Evolutionary conservation across 2,797 vertebrate genomes (phyloP).

Genomic region (Characodon lateralis): DNA sequence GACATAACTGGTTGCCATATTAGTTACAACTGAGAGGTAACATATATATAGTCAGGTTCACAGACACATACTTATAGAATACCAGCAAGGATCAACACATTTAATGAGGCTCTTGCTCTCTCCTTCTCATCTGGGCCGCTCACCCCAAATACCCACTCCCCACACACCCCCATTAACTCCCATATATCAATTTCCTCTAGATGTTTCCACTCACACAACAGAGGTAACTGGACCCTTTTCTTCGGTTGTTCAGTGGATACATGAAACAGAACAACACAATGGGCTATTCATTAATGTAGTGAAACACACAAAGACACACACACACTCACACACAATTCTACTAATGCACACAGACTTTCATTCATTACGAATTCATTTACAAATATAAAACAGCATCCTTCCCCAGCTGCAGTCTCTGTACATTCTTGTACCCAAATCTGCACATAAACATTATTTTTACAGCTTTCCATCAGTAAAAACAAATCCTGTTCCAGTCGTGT

Average conservation of each 20-base stretch:
- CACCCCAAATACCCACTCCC: constrained; percentile 20
- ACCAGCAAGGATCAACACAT: neutral
- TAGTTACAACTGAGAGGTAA: neutral
- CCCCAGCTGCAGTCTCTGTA: constrained; percentile 62
- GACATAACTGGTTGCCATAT: neutral
- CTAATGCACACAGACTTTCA: constrained; percentile 10
- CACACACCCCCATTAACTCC: constrained; percentile 29
- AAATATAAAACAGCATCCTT: constrained; percentile 31
- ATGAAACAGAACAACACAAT: constrained; percentile 76
- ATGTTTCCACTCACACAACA: constrained; percentile 79
- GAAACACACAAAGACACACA: constrained; percentile 34
- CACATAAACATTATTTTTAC: constrained; percentile 28
- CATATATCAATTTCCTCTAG: constrained; percentile 81
- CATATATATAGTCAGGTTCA: neutral
- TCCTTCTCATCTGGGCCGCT: constrained; percentile 46
- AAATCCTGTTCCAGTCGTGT: neutral
- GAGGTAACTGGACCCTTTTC: constrained; percentile 82
- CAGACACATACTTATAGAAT: neutral
- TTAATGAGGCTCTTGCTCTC: constrained; percentile 50
- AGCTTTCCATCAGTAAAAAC: neutral
- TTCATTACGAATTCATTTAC: constrained; percentile 6
- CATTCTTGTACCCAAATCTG: neutral
- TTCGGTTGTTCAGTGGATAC: constrained; percentile 68
- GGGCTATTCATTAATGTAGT: constrained; percentile 75
- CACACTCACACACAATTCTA: constrained; percentile 18